Evolutionary conservation across 2,113 vertebrate species (phyloP).

Genomic region (Zosterops borbonicus): DNA sequence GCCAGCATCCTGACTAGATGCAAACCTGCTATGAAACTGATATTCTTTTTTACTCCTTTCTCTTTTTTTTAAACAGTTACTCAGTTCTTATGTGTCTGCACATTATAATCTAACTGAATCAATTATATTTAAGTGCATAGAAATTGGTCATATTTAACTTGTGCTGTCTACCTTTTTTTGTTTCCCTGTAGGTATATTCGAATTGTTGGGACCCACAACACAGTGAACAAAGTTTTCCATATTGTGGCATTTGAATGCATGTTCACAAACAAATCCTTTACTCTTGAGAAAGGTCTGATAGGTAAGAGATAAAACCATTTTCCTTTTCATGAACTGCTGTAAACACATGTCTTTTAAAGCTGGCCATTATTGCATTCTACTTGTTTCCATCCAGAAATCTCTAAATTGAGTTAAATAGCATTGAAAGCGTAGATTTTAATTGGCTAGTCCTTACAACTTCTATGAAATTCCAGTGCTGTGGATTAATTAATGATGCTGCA

Average conservation of each 20-base stretch:
- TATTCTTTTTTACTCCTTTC: not conserved
- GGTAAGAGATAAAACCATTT: constrained; percentile 77
- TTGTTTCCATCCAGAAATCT: not conserved
- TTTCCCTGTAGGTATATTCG: constrained; percentile 85
- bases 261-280: constrained; percentile 90
- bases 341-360: not conserved
- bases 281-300: constrained; percentile 90
- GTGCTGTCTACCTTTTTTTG: not conserved
- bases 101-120: not conserved
- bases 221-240: constrained; percentile 99
- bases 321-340: not conserved
- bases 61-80: not conserved
- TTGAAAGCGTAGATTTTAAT: not conserved
- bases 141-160: not conserved
- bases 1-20: not conserved
- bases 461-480: not conserved
- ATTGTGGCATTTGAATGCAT: constrained; percentile 98
- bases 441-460: not conserved
- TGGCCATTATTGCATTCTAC: not conserved
- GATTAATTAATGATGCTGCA: not conserved
- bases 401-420: not conserved
- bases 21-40: not conserved
- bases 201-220: constrained; percentile 97
- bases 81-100: not conserved
- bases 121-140: not conserved